Conservation (phyloP, 1,140 invertebrate genomes). For the Euborellia annulipes region DNA sequence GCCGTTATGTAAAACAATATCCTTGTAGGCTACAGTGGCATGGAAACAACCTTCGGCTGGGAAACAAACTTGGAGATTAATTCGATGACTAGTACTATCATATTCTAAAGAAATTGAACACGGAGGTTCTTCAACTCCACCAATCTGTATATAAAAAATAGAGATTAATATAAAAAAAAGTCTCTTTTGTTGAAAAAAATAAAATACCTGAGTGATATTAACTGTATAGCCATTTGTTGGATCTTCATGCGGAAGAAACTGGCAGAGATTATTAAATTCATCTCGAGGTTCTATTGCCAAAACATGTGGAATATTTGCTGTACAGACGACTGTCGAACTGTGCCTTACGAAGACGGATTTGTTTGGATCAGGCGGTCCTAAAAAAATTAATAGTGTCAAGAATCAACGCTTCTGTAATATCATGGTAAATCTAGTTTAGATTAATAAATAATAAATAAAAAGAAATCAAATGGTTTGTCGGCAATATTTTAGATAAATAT, state of each 20-base stretch:
- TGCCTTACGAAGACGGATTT: conserved; percentile 73
- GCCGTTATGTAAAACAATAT: conserved; percentile 67
- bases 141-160: conserved; percentile 27
- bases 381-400: too few relatives aligned
- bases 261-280: conserved; percentile 73
- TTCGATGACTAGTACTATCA: conserved; percentile 41
- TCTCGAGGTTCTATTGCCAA: conserved; percentile 78
- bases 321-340: conserved; percentile 73
- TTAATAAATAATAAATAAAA: conserved; percentile 1
- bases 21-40: conserved; percentile 63
- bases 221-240: conserved; percentile 43
- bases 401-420: background rate
- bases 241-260: conserved; percentile 42
- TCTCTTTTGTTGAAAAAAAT: background rate
- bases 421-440: conserved; percentile 1
- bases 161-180: conserved; percentile 6
- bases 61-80: conserved; percentile 49
- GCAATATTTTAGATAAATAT: too few relatives aligned
- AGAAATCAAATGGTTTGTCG: too few relatives aligned
- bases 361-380: conserved; percentile 64
- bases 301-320: conserved; percentile 53
- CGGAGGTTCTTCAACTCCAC: conserved; percentile 28
- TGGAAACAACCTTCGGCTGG: conserved; percentile 59
- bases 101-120: conserved; percentile 44
- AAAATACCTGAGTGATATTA: conserved; percentile 25